phyloP scores from a whole-genome alignment of 2,888 invertebrate species.

The Drepanosiphum platanoidis region DNA sequence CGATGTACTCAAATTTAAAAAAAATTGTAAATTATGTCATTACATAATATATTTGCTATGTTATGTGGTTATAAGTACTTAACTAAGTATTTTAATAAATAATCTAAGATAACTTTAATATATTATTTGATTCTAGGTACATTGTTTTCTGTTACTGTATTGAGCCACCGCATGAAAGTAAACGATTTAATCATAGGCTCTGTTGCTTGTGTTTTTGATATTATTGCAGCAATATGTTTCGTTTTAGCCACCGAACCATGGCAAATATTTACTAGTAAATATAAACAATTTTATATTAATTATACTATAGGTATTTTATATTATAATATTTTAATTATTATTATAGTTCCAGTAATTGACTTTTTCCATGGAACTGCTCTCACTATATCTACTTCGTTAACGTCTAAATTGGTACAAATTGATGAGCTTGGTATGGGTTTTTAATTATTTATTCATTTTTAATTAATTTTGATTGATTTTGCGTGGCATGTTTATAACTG shows the following conservation, averaged over 20 bases:
- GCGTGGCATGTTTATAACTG: neutral
- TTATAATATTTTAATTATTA: neutral
- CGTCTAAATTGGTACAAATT: constrained; percentile 55
- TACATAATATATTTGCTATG: too few species aligned
- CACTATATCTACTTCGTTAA: constrained; percentile 53
- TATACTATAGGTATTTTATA: neutral
- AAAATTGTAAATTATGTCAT: too few species aligned
- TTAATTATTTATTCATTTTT: neutral
- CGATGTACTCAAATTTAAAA: too few species aligned
- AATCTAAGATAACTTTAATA: too few species aligned
- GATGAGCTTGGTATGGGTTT: constrained; percentile 54
- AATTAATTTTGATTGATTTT: neutral
- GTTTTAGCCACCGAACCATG: constrained; percentile 62
- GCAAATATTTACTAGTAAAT: constrained; percentile 63
- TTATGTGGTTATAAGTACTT: too few species aligned
- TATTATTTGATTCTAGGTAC: constrained; percentile 63
- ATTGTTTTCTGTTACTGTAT: constrained; percentile 63
- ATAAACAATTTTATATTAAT: neutral
- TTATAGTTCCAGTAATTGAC: constrained; percentile 58
- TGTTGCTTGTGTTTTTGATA: constrained; percentile 63
- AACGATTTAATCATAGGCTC: constrained; percentile 64
- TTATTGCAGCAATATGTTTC: constrained; percentile 61
- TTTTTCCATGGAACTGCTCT: constrained; percentile 61
- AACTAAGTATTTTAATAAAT: too few species aligned
- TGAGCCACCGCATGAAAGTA: constrained; percentile 64